Base-by-base conservation (phyloP, 1,140 invertebrate species). In the Drosophila bipectinata region DNA sequence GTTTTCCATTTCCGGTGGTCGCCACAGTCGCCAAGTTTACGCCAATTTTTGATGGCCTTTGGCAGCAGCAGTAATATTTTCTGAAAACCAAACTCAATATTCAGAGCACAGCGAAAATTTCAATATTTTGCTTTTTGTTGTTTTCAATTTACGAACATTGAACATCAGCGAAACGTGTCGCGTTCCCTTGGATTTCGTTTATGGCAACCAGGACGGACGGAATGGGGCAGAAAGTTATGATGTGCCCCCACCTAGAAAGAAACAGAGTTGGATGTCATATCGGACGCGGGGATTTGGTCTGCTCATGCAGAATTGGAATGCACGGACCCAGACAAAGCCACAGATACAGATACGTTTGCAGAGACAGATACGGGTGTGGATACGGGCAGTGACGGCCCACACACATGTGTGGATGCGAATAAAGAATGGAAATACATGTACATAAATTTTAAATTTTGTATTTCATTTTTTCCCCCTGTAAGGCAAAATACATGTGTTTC, bases 81-180 rank as follows among this genome's bases (percentile, higher is more conserved):
- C 28, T 5, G n/a, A 51, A 52, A 53, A 48, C 62, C 60, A 67
- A 87, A 81, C 77, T 87, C 71, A 52, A 79, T 88, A 79, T 87
- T 82, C 83, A 67, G 62, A 24, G 41, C 83, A 82, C 82, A 87
- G 32, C 44, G 57, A 10, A 66, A 71, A 72, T 78, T 87, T 82
- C 75, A 88, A 87, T 87, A 79, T 66, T 81, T 79, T 41, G 62
- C 67, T 80, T 81, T 37, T 69, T 79, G 59, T 66, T 76, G 55
- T 77, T 85, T 85, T 87, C 78, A 87, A 88, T 82, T 85, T 75
- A 78, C 73, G 71, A 81, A 62, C 73, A 59, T 66, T 37, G 58
- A 79, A 62, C 48, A 64, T 71, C 71, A 72, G 48, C 10, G 55
- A 74, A 76, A 69, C 77, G 82, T 87, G 82, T 78, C 49, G 62